Conservation (phyloP, 2,797 vertebrate species). For the Ambastaia sidthimunki region DNA sequence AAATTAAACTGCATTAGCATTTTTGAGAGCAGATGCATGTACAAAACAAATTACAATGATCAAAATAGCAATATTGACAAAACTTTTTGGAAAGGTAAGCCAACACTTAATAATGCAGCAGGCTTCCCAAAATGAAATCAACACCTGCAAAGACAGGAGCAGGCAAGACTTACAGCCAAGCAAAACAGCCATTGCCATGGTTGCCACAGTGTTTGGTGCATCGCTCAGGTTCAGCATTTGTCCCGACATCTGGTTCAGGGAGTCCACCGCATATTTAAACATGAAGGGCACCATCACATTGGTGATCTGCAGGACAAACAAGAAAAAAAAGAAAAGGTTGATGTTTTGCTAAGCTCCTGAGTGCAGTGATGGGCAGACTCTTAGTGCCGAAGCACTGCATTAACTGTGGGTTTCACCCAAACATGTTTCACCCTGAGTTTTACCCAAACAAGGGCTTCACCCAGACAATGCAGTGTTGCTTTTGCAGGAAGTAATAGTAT, state of each 20-base stretch:
- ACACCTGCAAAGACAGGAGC: constrained; percentile 70
- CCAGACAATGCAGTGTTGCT: not conserved
- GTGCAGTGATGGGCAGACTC: constrained; percentile 19
- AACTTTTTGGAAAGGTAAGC: constrained; percentile 75
- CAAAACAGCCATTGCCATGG: constrained; percentile 93
- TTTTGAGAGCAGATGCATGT: constrained; percentile 41
- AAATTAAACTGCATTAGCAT: constrained; percentile 3
- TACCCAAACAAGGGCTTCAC: not conserved
- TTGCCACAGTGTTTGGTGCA: constrained; percentile 91
- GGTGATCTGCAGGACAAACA: constrained; percentile 82
- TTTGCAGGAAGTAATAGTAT: not conserved
- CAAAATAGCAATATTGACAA: constrained; percentile 65
- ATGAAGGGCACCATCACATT: constrained; percentile 97
- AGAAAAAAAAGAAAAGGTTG: constrained; percentile 14
- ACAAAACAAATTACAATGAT: constrained; percentile 25
- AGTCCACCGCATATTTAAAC: constrained; percentile 99
- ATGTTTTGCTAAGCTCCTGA: constrained; percentile 16
- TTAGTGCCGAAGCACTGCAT: constrained; percentile 24
- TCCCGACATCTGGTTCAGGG: constrained; percentile 96
- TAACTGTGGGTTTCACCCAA: constrained; percentile 25
- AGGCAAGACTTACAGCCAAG: constrained; percentile 93
- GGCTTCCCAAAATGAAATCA: constrained; percentile 69
- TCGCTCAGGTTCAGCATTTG: constrained; percentile 92
- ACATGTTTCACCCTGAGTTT: too few species aligned
- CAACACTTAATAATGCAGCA: constrained; percentile 73